Evolutionary conservation across 2,797 vertebrate species (phyloP).

Genomic region (Podarcis lilfordi): DNA sequence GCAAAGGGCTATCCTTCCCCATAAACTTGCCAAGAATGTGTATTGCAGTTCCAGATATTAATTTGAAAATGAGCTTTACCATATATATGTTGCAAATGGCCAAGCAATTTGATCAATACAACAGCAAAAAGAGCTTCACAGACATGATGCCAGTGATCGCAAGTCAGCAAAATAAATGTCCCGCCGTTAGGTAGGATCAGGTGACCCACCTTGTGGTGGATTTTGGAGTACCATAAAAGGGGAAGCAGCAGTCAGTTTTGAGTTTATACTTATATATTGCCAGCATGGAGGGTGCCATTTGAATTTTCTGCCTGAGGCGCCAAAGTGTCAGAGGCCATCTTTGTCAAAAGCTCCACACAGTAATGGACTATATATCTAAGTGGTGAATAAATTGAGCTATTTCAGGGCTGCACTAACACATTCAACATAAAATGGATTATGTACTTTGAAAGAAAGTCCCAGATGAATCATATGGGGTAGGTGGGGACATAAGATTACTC

Average conservation of each 20-base stretch:
- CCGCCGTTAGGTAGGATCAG: neutral
- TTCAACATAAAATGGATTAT: slow-evolving; percentile 15
- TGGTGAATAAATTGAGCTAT: neutral
- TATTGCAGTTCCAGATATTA: neutral
- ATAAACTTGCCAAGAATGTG: neutral
- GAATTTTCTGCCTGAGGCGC: neutral
- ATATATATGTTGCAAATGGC: neutral
- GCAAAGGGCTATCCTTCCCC: neutral
- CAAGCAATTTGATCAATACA: neutral
- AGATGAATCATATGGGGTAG: neutral
- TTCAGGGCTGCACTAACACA: slow-evolving; percentile 19
- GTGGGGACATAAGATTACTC: neutral
- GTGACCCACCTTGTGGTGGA: neutral
- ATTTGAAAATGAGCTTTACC: neutral
- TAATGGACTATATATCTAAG: neutral
- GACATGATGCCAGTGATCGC: neutral
- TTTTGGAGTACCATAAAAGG: neutral
- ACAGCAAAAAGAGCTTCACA: neutral
- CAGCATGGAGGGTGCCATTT: neutral
- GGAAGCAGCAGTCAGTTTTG: neutral
- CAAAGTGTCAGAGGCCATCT: neutral
- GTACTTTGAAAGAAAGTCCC: slow-evolving; percentile 13
- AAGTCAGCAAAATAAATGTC: neutral
- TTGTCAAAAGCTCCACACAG: neutral
- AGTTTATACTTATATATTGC: neutral